Base-by-base conservation (phyloP, 1,140 invertebrate genomes). In the Zaprionus taronus region DNA sequence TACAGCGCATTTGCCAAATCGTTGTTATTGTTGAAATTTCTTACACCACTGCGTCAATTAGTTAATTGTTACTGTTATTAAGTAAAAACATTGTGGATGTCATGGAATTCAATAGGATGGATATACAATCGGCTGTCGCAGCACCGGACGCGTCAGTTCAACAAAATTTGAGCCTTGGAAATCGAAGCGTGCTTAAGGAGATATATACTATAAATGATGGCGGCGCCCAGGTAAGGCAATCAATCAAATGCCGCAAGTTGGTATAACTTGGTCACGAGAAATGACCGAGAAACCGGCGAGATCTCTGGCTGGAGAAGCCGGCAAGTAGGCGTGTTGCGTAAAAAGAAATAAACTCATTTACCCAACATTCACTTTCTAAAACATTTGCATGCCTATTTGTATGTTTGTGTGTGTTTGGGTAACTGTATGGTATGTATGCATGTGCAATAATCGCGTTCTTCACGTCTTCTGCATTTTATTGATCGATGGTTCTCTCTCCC, bases 131-230 rank as follows among this genome's bases (percentile, higher is more conserved):
- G 58, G 47, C 44, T 64, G 26, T 49, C 26, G 72, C 6, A 11
- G 56, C 17, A 57, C 14, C 38, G 24, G 57, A 68, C 11, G 28
- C 28, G 5, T 22, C 36, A 22, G 14, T 38, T 1, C 71, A 73
- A 20, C 24, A 49, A 34, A 72, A 72, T 22, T 11, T 57, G 15
- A 76, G 49, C 17, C 36, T 60, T 12, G 66, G 72, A 24, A 77
- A 51, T 36, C 85, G 84, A 64, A 70, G 68, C 44, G 79, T 90
- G 61, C 58, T 89, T 26, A 83, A 80, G 55, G 84, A 89, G 55
- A 64, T 90, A 14, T 79, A 90, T 66, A 77, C 72, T 69, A 74
- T 69, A 71, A 89, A 89, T 56, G 84, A 86, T 72, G 83, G 72
- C 72, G 79, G 57, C 71, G 31, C 63, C 34, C 79, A 73, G 84